Base-by-base conservation (phyloP, 2,113 vertebrate species). In the Elephantulus edwardii region DNA sequence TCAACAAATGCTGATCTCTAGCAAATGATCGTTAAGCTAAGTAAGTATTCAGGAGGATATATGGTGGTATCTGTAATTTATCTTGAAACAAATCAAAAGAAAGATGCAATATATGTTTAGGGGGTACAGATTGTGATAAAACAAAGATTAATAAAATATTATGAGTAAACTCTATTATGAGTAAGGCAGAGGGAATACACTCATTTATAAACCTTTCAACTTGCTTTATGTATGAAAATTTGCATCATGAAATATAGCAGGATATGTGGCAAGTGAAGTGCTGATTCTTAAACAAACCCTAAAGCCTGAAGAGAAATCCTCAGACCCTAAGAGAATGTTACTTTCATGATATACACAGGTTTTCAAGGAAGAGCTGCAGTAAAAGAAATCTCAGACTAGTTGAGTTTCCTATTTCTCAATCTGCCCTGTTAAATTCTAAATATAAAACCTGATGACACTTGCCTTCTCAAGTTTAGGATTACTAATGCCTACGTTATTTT, bases 391-490 rank as follows among this genome's bases (percentile, higher is more conserved):
- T 42, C 6, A 72, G 22, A 33, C 33, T 66, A 58, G 40, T 56
- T 72, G 72, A 60, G 54, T 44, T 64, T 85, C 83, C 42, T 38
- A 48, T 76, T 82, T 93, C 76, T 86, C 35, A 78, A 40, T 5
- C 56, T 48, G 50, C 35, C 46, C 40, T 62, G 46, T 35, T 83
- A 78, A 91, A 50, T 46, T 83, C 62, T 66, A 93, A 64, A 87
- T 58, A 83, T 64, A 86, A 83, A 83, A 74, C 42, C 46, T 88
- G n/a, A 62, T 83, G 56, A 62, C 3, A 79, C 35, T 88, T 72
- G 20, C 40, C 46, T 88, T 79, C 58, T 62, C 62, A 82, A 91
- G 62, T 44, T 38, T 77, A 74, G 46, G 64, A 82, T 38, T 76
- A 86, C 42, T 42, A n/a, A 24, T 35, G 48, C 48, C 81, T 83